phyloP scores from a whole-genome alignment of 2,888 invertebrate species.

The Willowsia nigromaculata region DNA sequence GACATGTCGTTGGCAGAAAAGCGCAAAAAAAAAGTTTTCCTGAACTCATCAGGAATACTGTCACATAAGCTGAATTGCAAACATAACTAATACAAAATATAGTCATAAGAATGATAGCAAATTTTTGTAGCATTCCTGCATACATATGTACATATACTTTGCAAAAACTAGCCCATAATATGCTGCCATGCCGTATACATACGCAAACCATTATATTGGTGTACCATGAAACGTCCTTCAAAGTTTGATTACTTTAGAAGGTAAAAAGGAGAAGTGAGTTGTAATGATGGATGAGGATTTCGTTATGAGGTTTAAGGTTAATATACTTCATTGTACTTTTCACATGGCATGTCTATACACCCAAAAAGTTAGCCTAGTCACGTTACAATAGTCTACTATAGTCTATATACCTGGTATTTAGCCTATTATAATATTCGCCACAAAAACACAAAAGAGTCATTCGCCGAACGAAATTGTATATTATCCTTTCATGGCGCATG shows the following conservation, averaged over 20 bases:
- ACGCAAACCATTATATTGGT: slow-evolving; percentile 17
- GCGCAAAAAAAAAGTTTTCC: neutral
- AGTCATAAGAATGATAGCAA: neutral
- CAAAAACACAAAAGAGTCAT: neutral
- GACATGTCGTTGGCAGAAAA: neutral
- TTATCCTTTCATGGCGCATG: slow-evolving; percentile 4
- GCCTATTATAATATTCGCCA: neutral
- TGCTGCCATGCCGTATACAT: no score
- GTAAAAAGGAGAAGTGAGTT: slow-evolving; percentile 14
- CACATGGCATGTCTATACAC: slow-evolving; percentile 24
- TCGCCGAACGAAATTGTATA: neutral
- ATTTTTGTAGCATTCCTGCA: slow-evolving; percentile 21
- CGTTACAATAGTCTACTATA: neutral
- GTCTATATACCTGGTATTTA: neutral
- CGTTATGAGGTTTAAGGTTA: slow-evolving; percentile 62
- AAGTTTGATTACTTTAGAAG: slow-evolving; percentile 49
- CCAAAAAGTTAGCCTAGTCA: slow-evolving; percentile 15
- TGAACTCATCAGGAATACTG: neutral
- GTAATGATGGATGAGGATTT: slow-evolving; percentile 60
- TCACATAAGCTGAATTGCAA: neutral
- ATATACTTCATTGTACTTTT: slow-evolving; percentile 47
- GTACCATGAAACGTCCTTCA: slow-evolving; percentile 67
- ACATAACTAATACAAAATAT: neutral
- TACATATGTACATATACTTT: neutral
- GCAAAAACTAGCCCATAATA: neutral